These are phyloP conservation scores for Cynodonichthys magdalenae DNA, from an alignment of 2,797 vertebrate genomes.

Conservation along the genomic window DNA sequence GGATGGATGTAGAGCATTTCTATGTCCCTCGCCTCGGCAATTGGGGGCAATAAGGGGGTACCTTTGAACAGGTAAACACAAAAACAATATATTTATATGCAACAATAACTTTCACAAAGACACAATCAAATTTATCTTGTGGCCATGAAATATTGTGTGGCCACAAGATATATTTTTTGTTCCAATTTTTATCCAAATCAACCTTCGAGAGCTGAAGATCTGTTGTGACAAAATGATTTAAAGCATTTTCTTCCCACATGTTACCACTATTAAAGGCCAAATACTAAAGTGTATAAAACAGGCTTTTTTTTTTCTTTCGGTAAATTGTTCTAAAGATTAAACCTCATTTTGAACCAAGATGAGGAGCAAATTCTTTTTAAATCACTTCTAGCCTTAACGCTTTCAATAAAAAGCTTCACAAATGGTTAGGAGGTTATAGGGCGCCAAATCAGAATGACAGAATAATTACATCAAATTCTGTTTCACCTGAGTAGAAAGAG, in stretches of 20 bases:
- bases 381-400: constrained; percentile 49
- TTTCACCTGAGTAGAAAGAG: constrained; percentile 34
- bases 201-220: too few species aligned
- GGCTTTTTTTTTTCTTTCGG: constrained; percentile 4
- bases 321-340: constrained; percentile 48
- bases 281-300: constrained; percentile 4
- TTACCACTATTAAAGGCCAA: neutral
- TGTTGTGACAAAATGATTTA: neutral
- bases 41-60: too few species aligned
- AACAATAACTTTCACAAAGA: too few species aligned
- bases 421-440: constrained; percentile 60
- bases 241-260: neutral
- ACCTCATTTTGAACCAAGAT: constrained; percentile 40
- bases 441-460: constrained; percentile 65
- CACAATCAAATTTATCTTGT: too few species aligned
- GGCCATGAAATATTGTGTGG: too few species aligned
- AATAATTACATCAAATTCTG: constrained; percentile 58
- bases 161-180: too few species aligned
- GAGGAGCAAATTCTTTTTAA: constrained; percentile 55
- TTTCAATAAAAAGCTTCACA: constrained; percentile 66
- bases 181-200: too few species aligned
- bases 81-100: too few species aligned
- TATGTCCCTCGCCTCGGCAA: too few species aligned
- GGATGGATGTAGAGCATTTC: too few species aligned
- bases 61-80: too few species aligned